phyloP scores from a whole-genome alignment of 1,140 invertebrate genomes.

The Harpegnathos saltator region DNA sequence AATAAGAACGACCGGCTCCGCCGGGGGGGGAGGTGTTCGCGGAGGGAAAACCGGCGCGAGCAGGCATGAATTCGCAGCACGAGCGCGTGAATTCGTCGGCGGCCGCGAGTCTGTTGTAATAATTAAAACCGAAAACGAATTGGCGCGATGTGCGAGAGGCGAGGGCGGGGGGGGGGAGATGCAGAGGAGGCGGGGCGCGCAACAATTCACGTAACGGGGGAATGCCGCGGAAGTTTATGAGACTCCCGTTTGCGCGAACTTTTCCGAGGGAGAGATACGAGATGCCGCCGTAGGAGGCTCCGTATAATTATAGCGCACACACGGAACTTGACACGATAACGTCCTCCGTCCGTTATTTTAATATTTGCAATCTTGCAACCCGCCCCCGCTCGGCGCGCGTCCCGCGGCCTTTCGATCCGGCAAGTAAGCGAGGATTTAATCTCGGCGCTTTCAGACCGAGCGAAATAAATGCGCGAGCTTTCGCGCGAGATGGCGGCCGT shows the following conservation, averaged over 20 bases:
- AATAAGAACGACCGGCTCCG: background rate
- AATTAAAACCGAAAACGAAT: too few species aligned
- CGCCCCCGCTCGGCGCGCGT: background rate
- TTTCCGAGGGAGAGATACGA: constrained; percentile 3
- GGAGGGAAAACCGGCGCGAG: too few species aligned
- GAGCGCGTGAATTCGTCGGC: too few species aligned
- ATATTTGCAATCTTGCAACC: constrained; percentile 10
- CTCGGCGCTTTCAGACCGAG: background rate
- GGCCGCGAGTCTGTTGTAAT: too few species aligned
- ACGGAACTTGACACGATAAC: background rate
- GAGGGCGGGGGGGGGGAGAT: too few species aligned
- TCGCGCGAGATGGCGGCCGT: background rate
- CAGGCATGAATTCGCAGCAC: too few species aligned
- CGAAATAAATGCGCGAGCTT: background rate
- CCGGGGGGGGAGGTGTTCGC: background rate
- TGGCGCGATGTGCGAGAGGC: too few species aligned
- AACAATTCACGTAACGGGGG: background rate
- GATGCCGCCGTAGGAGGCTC: constrained; percentile 15
- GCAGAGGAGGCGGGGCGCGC: background rate
- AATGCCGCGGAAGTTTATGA: constrained; percentile 41
- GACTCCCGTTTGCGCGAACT: constrained; percentile 42
- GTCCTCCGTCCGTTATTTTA: constrained; percentile 33
- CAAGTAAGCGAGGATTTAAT: constrained; percentile 10
- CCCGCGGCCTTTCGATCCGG: background rate
- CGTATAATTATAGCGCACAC: constrained; percentile 25